Conservation (phyloP, 2,888 invertebrate genomes). For the Corbicula japonica region DNA sequence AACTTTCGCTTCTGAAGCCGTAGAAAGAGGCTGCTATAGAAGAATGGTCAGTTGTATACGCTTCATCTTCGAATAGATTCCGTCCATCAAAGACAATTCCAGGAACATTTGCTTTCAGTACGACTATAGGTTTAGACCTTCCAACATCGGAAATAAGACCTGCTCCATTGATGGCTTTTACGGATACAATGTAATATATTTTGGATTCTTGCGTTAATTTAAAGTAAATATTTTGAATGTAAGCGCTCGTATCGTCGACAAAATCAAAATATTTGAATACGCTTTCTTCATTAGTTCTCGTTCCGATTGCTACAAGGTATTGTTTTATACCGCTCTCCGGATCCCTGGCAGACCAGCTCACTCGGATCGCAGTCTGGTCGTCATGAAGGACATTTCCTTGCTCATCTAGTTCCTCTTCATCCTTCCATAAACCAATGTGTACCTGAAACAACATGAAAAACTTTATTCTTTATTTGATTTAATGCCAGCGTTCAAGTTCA, state of each 20-base stretch:
- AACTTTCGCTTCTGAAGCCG: conserved; percentile 74
- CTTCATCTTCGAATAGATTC: conserved; percentile 57
- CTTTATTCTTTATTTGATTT: too few relatives aligned
- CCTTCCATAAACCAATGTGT: conserved; percentile 58
- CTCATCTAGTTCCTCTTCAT: conserved; percentile 73
- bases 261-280: conserved; percentile 41
- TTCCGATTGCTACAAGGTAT: conserved; percentile 66
- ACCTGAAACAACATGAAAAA: conserved; percentile 5
- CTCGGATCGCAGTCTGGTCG: conserved; percentile 66
- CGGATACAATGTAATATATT: conserved; percentile 57
- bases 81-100: conserved; percentile 76
- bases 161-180: conserved; percentile 69
- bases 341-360: conserved; percentile 70
- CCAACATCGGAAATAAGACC: conserved; percentile 58
- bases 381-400: conserved; percentile 64
- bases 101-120: conserved; percentile 69
- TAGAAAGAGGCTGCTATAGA: conserved; percentile 70
- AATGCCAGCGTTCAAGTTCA: too few relatives aligned
- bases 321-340: conserved; percentile 70
- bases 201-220: conserved; percentile 36
- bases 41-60: conserved; percentile 66
- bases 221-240: conserved; percentile 55
- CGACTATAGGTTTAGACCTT: conserved; percentile 59
- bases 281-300: conserved; percentile 19
- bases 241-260: conserved; percentile 39